Conservation (phyloP, 2,797 vertebrate species). For the Parambassis ranga region DNA sequence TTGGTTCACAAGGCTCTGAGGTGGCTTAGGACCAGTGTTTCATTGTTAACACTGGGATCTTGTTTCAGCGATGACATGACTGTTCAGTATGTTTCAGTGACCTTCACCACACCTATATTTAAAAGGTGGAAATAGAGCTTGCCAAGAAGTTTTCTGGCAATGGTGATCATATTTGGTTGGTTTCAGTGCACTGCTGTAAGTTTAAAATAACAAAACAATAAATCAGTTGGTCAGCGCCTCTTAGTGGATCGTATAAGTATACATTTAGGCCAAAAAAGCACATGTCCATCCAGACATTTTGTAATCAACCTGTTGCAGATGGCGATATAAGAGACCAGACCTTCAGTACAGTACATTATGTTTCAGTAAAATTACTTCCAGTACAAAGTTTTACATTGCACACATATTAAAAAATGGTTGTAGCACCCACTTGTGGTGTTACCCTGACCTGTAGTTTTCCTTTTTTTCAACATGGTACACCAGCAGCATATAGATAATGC, state of each 20-base stretch:
- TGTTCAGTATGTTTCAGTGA: not conserved
- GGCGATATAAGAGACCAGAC: too few relatives aligned
- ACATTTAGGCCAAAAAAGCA: not conserved
- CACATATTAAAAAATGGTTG: too few relatives aligned
- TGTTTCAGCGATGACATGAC: slow-evolving; percentile 2
- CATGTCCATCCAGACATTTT: not conserved
- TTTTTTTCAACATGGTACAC: not conserved
- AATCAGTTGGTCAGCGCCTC: not conserved
- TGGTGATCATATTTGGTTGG: not conserved
- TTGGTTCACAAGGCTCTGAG: not conserved
- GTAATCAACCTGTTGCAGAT: not conserved
- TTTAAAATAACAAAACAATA: not conserved
- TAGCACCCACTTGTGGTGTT: too few relatives aligned
- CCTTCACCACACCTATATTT: slow-evolving; percentile 23
- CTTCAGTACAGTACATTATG: too few relatives aligned
- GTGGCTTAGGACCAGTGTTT: not conserved
- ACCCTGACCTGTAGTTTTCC: not conserved
- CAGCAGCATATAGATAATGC: not conserved
- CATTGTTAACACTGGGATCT: slow-evolving; percentile 2
- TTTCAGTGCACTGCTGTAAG: not conserved
- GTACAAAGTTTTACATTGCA: too few relatives aligned
- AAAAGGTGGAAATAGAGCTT: not conserved
- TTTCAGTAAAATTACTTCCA: not conserved
- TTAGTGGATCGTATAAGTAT: not conserved
- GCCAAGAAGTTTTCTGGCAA: not conserved